phyloP scores from a whole-genome alignment of 2,113 vertebrate genomes.

The Psephotus haematonotus region DNA sequence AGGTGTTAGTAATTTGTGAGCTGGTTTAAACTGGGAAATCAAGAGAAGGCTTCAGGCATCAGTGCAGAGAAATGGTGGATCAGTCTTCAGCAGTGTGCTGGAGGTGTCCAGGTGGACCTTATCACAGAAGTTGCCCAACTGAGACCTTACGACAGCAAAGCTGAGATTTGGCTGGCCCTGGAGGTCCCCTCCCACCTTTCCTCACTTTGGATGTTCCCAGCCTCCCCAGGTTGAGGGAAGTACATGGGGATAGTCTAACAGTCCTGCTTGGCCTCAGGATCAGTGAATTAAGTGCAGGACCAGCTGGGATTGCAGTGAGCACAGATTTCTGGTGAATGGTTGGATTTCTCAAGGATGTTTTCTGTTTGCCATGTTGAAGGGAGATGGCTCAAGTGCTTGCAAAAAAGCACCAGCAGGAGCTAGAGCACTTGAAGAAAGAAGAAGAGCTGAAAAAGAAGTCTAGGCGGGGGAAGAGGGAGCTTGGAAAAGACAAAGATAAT shows the following conservation, averaged over 20 bases:
- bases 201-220: not conserved
- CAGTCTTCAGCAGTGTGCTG: not conserved
- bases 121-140: no score
- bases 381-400: conserved; percentile 70
- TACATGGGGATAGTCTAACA: fast-evolving
- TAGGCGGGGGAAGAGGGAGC: conserved; percentile 70
- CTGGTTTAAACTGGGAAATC: not conserved
- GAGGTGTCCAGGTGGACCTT: not conserved
- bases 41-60: not conserved
- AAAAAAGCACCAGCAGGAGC: conserved; percentile 68
- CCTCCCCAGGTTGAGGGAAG: not conserved
- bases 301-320: not conserved
- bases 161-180: not conserved
- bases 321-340: not conserved
- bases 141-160: not conserved
- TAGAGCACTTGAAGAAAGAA: conserved; percentile 73
- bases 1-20: not conserved
- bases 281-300: not conserved
- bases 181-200: not conserved
- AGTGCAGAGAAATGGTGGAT: not conserved
- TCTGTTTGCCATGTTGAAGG: conserved; percentile 53
- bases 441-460: conserved; percentile 76
- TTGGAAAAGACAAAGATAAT: conserved; percentile 62
- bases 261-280: not conserved
- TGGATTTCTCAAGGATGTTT: not conserved